phyloP scores from a whole-genome alignment of 2,888 invertebrate genomes.

The Temnothorax ravouxi region DNA sequence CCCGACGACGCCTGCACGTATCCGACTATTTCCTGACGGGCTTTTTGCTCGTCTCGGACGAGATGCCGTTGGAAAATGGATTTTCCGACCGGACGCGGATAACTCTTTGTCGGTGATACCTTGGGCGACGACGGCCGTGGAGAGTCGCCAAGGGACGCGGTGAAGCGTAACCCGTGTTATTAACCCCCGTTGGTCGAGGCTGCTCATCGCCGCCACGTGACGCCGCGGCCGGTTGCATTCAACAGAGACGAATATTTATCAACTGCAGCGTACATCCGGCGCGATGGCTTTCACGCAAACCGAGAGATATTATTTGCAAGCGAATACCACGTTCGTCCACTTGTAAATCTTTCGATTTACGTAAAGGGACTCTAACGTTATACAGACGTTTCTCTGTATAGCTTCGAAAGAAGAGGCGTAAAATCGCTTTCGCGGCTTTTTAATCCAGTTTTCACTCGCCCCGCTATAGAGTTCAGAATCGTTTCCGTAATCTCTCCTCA shows the following conservation, averaged over 20 bases:
- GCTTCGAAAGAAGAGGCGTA: background rate
- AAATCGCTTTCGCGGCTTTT: background rate
- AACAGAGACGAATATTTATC: constrained; percentile 10
- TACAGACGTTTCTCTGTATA: background rate
- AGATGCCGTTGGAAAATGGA: constrained; percentile 55
- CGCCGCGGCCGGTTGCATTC: constrained; percentile 3
- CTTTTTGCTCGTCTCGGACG: constrained; percentile 49
- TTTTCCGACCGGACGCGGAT: constrained; percentile 55
- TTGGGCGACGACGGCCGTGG: constrained; percentile 24
- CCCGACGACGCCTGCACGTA: constrained; percentile 26
- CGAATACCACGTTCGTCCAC: background rate
- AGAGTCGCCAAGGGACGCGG: constrained; percentile 32
- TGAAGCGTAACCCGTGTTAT: constrained; percentile 55
- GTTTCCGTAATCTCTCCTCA: background rate
- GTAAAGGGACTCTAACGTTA: background rate
- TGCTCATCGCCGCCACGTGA: constrained; percentile 4
- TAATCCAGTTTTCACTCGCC: background rate
- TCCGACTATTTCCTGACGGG: constrained; percentile 42
- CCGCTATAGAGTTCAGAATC: background rate
- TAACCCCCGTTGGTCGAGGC: constrained; percentile 25
- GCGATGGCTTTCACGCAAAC: background rate
- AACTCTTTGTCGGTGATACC: constrained; percentile 51
- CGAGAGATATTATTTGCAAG: background rate
- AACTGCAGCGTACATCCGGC: background rate
- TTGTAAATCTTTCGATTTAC: too few relatives aligned